phyloP scores from a whole-genome alignment of 2,113 vertebrate species.

The Hemicordylus capensis region DNA sequence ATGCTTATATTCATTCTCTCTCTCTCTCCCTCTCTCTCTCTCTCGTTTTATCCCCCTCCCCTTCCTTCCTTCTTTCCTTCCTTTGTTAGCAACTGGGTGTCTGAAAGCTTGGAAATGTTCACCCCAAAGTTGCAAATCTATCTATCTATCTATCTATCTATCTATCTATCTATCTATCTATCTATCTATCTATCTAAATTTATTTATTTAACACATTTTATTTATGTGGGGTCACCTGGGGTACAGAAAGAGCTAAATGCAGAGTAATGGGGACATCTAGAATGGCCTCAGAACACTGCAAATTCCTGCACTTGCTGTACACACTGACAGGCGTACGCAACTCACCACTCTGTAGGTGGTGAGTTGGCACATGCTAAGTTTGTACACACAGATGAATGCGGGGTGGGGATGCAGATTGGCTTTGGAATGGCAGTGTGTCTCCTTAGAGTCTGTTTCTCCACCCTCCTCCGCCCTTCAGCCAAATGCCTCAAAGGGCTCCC shows the following conservation, averaged over 20 bases:
- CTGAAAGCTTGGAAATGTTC: too few species aligned
- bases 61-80: too few species aligned
- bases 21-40: too few species aligned
- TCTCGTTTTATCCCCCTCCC: too few species aligned
- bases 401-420: not conserved
- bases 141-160: too few species aligned
- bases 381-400: not conserved
- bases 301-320: not conserved
- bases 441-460: not conserved
- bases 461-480: too few species aligned
- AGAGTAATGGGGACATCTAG: not conserved
- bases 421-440: not conserved
- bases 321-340: not conserved
- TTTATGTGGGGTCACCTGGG: not conserved
- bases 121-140: too few species aligned
- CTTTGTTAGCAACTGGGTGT: too few species aligned
- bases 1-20: too few species aligned
- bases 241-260: not conserved
- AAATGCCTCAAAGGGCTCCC: not conserved
- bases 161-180: too few species aligned
- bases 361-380: not conserved
- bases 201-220: too few species aligned
- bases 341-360: not conserved
- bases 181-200: too few species aligned
- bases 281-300: not conserved